A percentile compares a stretch with the other conserved stretches of the same genome.
phyloP scores from a whole-genome alignment of 2,797 vertebrate species.

The Eutrigla gurnardus region DNA sequence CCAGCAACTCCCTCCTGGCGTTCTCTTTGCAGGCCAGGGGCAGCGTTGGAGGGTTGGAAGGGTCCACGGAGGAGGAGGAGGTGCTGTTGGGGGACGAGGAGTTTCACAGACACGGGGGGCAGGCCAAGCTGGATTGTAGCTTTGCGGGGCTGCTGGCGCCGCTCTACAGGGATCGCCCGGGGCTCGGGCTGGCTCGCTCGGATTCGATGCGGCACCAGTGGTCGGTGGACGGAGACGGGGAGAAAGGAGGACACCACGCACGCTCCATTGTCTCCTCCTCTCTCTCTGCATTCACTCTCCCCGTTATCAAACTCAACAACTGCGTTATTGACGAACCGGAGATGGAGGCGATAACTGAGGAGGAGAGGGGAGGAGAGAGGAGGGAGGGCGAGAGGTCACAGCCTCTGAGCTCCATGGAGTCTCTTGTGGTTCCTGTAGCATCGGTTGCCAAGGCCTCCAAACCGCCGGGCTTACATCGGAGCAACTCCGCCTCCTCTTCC shows the following conservation, averaged over 20 bases:
- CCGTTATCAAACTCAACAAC: conserved; percentile 98
- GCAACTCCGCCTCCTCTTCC: conserved; percentile 87
- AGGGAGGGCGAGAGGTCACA: conserved; percentile 74
- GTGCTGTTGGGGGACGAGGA: conserved; percentile 85
- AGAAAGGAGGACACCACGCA: conserved; percentile 83
- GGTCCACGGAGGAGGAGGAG: conserved; percentile 81
- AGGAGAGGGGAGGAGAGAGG: conserved; percentile 75
- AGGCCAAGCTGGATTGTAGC: conserved; percentile 68
- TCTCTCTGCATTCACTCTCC: conserved; percentile 95
- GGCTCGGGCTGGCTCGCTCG: conserved; percentile 68
- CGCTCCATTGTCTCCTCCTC: conserved; percentile 98
- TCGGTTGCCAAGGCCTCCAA: conserved; percentile 88
- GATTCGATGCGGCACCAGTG: conserved; percentile 76
- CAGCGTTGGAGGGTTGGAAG: conserved; percentile 58
- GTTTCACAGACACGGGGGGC: conserved; percentile 49
- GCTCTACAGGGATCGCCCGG: conserved; percentile 86
- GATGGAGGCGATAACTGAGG: conserved; percentile 95
- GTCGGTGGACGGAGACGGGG: conserved; percentile 68
- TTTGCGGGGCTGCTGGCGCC: conserved; percentile 87
- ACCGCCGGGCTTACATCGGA: conserved; percentile 77
- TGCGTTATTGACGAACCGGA: conserved; percentile 97
- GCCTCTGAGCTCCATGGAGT: conserved; percentile 89
- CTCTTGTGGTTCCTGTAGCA: conserved; percentile 87
- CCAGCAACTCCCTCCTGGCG: conserved; percentile 87
- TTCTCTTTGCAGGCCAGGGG: conserved; percentile 82